Conservation (phyloP, 2,113 vertebrate species). For the Tiliqua scincoides region DNA sequence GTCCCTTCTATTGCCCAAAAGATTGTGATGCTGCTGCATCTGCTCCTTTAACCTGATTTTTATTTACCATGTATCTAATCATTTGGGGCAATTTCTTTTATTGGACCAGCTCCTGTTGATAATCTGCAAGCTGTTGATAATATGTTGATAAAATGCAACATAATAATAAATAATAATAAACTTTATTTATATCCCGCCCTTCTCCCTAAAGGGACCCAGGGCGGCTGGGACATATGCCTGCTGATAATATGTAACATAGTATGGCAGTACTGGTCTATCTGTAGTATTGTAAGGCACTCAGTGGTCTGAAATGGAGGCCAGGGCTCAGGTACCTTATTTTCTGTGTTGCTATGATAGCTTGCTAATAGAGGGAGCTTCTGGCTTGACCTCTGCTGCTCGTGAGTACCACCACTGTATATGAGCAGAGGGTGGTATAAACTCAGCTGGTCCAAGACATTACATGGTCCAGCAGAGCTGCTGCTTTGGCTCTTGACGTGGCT, state of each 20-base stretch:
- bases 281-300: neutral
- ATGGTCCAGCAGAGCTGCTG: neutral
- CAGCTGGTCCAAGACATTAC: no score
- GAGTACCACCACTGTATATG: neutral
- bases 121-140: neutral
- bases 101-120: neutral
- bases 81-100: neutral
- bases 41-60: neutral
- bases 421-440: neutral
- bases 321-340: neutral
- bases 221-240: no score
- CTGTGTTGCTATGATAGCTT: neutral
- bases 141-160: no score
- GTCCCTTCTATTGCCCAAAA: neutral
- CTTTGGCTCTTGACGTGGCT: neutral
- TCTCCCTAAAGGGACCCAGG: no score
- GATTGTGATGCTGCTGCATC: neutral
- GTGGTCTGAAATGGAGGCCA: neutral
- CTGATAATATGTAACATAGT: neutral
- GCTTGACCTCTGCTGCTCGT: neutral
- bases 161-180: no score
- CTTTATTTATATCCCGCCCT: no score
- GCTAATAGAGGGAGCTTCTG: no score
- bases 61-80: neutral
- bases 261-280: neutral